Evolutionary conservation across 2,113 vertebrate species (phyloP).

Genomic region (Sturnus vulgaris): DNA sequence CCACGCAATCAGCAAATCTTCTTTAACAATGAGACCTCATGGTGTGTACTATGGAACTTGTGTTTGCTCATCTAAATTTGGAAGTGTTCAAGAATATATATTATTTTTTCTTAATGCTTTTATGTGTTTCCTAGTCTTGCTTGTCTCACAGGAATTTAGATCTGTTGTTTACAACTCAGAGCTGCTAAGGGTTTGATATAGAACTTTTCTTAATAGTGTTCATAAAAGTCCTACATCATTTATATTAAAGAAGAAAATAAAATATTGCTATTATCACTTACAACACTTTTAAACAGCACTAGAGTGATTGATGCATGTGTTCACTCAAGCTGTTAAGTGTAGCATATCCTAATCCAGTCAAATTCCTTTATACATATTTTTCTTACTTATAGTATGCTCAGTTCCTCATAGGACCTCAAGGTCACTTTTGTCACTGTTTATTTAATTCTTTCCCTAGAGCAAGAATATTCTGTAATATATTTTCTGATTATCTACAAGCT

Average conservation of each 20-base stretch:
- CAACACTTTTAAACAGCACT: neutral
- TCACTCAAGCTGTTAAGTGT: neutral
- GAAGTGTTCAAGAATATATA: neutral
- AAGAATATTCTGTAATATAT: neutral
- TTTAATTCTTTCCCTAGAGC: neutral
- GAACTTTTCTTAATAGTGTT: neutral
- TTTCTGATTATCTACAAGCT: constrained; percentile 37
- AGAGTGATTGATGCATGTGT: neutral
- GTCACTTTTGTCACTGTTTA: neutral
- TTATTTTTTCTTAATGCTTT: neutral
- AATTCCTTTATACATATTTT: neutral
- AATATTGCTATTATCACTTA: neutral
- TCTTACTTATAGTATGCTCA: neutral
- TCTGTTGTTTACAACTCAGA: neutral
- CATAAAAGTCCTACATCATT: neutral
- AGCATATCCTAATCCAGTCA: neutral
- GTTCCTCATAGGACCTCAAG: neutral
- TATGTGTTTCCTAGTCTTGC: neutral
- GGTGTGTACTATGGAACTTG: neutral
- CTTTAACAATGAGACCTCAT: neutral
- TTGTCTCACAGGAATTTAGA: neutral
- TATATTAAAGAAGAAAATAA: constrained; percentile 13
- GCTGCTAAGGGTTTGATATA: neutral
- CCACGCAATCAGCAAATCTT: neutral
- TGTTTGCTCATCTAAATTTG: neutral